Evolutionary conservation across 64 coral and sea anemone genomes (phyloP), one percentile per base, ranked within the genome.

Genomic region (Platygyra sinensis): DNA sequence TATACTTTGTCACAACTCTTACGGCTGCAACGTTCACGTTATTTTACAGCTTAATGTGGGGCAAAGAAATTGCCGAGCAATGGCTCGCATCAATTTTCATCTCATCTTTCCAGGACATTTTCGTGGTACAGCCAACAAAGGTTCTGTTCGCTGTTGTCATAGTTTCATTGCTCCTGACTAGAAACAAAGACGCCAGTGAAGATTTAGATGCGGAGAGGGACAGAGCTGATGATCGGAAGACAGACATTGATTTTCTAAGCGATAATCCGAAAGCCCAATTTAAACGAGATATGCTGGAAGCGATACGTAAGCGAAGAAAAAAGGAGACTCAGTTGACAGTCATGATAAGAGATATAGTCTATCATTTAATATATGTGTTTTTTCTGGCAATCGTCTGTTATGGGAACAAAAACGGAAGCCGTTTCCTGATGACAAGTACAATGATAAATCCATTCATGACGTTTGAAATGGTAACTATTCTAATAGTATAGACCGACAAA

Each of bases 11-110:
- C 20, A 92, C 90, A 15, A 54, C 82, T 22, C 38, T 92, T 2
- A 51, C 90, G 30, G 90, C 90, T 25, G 72, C 90, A 42, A 73
- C 83, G 3, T 92, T 92, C 36, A 92, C 90, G 0, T 80, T 92
- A 11, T 92, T 92, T 80, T 92, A 92, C 29, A 92, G 90, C 42
- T 59, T 92, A 10, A 87, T 87, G 90, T 92, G 90, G 83, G 90
- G 90, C 15, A 85, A 83, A 60, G 72, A 72, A 20, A 42, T 81
- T 64, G 61, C 90, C 12, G 85, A 92, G 42, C 81, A 92, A 24
- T 92, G 90, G 90, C 83, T 92, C 0, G 77, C 90, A 0, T 92
- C 90, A 3, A 92, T 87, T 72, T 78, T 92, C 62, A 64, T 92
- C 4, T 92, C 90, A 4, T 78, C 52, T 80, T 62, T 75, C 29